A percentile compares a stretch with the other conserved stretches of the same genome.
phyloP scores from a whole-genome alignment of 2,797 vertebrate genomes.

The Semotilus atromaculatus region DNA sequence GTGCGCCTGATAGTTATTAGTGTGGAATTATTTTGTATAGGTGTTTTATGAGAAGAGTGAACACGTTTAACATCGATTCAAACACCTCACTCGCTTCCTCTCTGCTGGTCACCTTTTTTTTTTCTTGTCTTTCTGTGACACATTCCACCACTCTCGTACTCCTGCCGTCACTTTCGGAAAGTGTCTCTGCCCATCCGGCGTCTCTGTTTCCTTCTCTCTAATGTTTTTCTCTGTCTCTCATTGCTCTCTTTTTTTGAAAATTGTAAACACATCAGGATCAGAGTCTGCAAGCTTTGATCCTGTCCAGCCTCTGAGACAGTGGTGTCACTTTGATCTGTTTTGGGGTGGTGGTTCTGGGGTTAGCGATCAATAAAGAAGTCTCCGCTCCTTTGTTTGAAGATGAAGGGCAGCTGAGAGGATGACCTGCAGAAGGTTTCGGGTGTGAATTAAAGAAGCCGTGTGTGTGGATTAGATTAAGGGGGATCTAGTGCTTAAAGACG shows the following conservation, averaged over 20 bases:
- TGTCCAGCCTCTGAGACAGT: slow-evolving; percentile 56
- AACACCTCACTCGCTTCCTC: slow-evolving; percentile 8
- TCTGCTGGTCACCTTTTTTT: slow-evolving; percentile 5
- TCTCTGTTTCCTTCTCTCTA: slow-evolving; percentile 40
- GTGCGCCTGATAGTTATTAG: slow-evolving; percentile 29
- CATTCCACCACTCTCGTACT: slow-evolving; percentile 26
- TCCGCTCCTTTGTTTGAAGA: slow-evolving; percentile 65
- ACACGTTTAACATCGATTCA: slow-evolving; percentile 52
- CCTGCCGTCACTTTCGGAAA: neutral
- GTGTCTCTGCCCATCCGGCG: slow-evolving; percentile 38
- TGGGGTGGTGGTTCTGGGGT: slow-evolving; percentile 56
- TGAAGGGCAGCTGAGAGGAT: slow-evolving; percentile 60
- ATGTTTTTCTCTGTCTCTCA: slow-evolving; percentile 38
- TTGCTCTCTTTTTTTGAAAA: slow-evolving; percentile 53
- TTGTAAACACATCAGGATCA: slow-evolving; percentile 59
- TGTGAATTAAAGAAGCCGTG: slow-evolving; percentile 54
- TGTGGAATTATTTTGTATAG: slow-evolving; percentile 39
- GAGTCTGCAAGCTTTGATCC: slow-evolving; percentile 57
- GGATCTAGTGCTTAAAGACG: slow-evolving; percentile 35
- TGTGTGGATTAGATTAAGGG: slow-evolving; percentile 40
- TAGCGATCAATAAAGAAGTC: slow-evolving; percentile 63
- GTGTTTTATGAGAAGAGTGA: slow-evolving; percentile 33
- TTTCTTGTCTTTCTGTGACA: slow-evolving; percentile 1
- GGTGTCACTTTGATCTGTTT: slow-evolving; percentile 64
- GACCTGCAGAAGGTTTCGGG: slow-evolving; percentile 54